Evolutionary conservation across 2,888 invertebrate species (phyloP).

Genomic region (Bhutanitis thaidina): DNA sequence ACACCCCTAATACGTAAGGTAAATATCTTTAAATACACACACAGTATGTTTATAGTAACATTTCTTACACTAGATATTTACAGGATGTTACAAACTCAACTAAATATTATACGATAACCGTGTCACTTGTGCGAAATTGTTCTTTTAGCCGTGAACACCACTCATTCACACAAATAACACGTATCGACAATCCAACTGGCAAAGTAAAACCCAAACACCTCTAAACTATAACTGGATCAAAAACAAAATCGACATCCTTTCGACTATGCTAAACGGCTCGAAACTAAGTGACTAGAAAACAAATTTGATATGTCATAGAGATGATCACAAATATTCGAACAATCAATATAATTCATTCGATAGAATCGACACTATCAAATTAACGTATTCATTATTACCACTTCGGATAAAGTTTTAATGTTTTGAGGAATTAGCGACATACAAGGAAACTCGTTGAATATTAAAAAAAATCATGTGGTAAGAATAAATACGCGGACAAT

Average conservation of each 20-base stretch:
- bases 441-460: neutral
- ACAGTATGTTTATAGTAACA: constrained; percentile 52
- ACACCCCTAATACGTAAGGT: constrained; percentile 43
- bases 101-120: constrained; percentile 30
- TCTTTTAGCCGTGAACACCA: neutral
- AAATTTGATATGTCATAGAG: constrained; percentile 11
- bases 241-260: constrained; percentile 1
- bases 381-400: constrained; percentile 16
- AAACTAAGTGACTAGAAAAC: constrained; percentile 19
- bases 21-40: constrained; percentile 45
- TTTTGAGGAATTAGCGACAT: neutral
- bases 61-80: constrained; percentile 53
- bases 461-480: constrained; percentile 9
- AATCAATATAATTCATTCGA: neutral
- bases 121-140: constrained; percentile 23
- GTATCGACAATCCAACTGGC: constrained; percentile 1
- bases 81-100: constrained; percentile 42
- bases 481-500: constrained; percentile 15
- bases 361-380: constrained; percentile 10
- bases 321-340: constrained; percentile 3
- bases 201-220: constrained; percentile 9
- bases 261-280: constrained; percentile 8
- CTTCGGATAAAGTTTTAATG: neutral
- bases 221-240: constrained; percentile 15
- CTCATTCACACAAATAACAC: neutral